Evolutionary conservation across 2,113 vertebrate species (phyloP), one percentile per base, ranked within the genome.

Genomic region (Cyprichromis sp.): DNA sequence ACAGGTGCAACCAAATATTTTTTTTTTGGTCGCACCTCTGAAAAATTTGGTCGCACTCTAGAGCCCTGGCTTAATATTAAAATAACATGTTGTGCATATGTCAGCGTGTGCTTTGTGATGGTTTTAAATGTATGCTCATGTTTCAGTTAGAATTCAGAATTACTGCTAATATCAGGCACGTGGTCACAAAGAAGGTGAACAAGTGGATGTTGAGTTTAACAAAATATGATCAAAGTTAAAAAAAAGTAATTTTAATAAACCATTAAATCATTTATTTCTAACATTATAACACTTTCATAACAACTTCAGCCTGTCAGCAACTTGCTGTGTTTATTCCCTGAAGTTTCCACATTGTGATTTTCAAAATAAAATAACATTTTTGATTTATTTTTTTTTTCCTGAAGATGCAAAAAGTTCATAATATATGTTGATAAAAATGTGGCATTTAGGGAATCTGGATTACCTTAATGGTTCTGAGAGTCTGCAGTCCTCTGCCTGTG

Each of bases 401-500:
- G 21, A 73, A 47, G 8, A 45, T 26, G 21, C 38, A 38, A 66
- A 38, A 66, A 38, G 4, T 66, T 38, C 17, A 38, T 0, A 66
- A 66, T 21, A 5, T 21, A 2, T 38, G 6, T 21, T n/a, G 34
- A 68, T 38, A 68, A 0, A 38, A 68, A 66, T 36, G 59, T 7
- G 9, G 59, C 3, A 40, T 71, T 40, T 42, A 73, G 68, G 14
- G 24, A 47, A 21, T 7, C 8, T 10, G 6, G 29, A 55, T 91
- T 82, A 99, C 98, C 97, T 94, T 94, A 24, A 99, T 85, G 2
- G 89, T 26, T 79, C 87, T 95, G 19, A 93, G 95, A 86, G 97
- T 87, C 97, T 97, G 97, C 82, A 99, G 87, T n/a, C 98, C 98
- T 95, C 98, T 96, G 86, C 98, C 98, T 3, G 97, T 98, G 88